Base-by-base conservation (phyloP, 2,888 invertebrate genomes). In the Caenorhabditis sp. region DNA sequence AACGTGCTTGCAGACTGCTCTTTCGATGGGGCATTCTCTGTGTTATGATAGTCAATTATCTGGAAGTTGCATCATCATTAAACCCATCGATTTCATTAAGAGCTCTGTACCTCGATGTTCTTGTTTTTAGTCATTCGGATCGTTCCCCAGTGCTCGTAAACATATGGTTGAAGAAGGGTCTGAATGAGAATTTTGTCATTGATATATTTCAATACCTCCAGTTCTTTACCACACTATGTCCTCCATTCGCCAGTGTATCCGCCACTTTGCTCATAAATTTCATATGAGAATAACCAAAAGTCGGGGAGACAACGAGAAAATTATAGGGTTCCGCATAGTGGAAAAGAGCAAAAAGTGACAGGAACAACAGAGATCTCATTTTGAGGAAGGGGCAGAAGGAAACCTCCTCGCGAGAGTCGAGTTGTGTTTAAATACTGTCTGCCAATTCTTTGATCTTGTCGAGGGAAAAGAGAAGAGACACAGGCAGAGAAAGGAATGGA, bases 191-290 rank as follows among this genome's bases (percentile, higher is more conserved):
- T n/a, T n/a, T n/a, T n/a, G n/a, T n/a, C n/a, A n/a, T n/a, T n/a
- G n/a, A n/a, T n/a, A n/a, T n/a, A n/a, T n/a, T n/a, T n/a, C n/a
- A n/a, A n/a, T n/a, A n/a, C n/a, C n/a, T n/a, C n/a, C n/a, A n/a
- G n/a, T n/a, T n/a, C n/a, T n/a, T n/a, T n/a, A 67, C 74, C 74
- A 76, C 74, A 44, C 60, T 51, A 28, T 76, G 74, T 47, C 67
- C 74, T 24, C 58, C 67, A 51, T 76, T 15, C 13, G 67, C 65
- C 28, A 76, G 51, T 2, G 61, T 51, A 28, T 76, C 74, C 0
- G 74, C 60, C 37, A 76, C 58, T 61, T 67, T 65, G 35, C 28
- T 61, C 74, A 76, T 67, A 20, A 67, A 76, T n/a, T 76, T 76
- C 28, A 76, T 18, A 22, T 76, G 74, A 67, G 67, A 67, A 26